phyloP scores from a whole-genome alignment of 2,113 vertebrate genomes.

The Centropus bengalensis region DNA sequence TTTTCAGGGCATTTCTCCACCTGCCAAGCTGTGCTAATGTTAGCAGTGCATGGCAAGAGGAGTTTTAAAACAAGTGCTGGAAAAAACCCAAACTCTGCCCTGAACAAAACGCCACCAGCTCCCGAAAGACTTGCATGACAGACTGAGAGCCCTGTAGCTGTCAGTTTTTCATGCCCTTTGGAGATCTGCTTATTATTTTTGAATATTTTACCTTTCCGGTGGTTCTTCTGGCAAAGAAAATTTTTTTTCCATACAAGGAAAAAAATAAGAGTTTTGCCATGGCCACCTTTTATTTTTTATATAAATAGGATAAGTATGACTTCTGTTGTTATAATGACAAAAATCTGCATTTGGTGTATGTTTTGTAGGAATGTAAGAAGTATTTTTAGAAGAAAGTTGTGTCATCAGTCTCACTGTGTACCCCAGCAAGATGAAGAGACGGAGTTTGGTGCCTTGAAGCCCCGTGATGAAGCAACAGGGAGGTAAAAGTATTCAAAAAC shows the following conservation, averaged over 20 bases:
- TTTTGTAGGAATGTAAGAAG: background rate
- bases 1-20: conserved; percentile 27
- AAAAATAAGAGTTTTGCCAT: background rate
- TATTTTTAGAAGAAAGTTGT: background rate
- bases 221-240: background rate
- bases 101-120: background rate
- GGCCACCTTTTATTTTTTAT: background rate
- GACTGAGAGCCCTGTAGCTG: conserved; percentile 29
- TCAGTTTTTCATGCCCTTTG: background rate
- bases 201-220: background rate
- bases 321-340: background rate
- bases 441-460: background rate
- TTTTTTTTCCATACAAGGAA: background rate
- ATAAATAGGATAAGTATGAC: background rate
- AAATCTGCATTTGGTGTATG: background rate
- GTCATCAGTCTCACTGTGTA: background rate
- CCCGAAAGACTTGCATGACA: background rate
- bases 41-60: background rate
- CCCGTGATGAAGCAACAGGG: background rate
- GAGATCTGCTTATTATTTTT: conserved; percentile 39
- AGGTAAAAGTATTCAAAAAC: background rate
- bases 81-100: conserved; percentile 1
- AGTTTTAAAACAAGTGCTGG: conserved; percentile 32
- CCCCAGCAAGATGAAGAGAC: background rate
- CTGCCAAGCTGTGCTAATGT: conserved; percentile 47